Evolutionary conservation across 2,113 vertebrate genomes (phyloP).

Genomic region (Lepidothrix coronata): DNA sequence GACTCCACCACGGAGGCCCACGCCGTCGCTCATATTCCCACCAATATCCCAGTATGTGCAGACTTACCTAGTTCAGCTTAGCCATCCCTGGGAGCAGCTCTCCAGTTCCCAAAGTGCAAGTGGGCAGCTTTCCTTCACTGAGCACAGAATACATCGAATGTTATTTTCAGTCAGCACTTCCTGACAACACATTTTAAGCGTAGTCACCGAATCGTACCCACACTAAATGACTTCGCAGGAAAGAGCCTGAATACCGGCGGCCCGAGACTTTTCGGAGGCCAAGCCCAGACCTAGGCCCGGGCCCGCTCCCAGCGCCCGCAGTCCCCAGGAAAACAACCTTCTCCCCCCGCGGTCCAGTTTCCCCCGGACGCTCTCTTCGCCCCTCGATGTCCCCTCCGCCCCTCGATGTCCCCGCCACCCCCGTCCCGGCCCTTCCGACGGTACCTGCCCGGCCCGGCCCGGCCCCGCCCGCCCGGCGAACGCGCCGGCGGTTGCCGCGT

Average conservation of each 20-base stretch:
- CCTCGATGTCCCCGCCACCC: background rate
- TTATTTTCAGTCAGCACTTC: background rate
- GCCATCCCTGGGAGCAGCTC: accelerated
- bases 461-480: background rate
- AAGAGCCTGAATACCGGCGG: accelerated
- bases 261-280: background rate
- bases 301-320: background rate
- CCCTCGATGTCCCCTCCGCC: background rate
- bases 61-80: accelerated
- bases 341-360: background rate
- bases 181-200: background rate
- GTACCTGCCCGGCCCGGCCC: background rate
- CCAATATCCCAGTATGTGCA: accelerated
- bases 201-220: background rate
- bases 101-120: accelerated
- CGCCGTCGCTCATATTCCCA: accelerated
- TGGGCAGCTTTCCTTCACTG: background rate
- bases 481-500: constrained; percentile 10
- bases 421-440: background rate
- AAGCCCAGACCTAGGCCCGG: background rate
- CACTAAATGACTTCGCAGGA: background rate
- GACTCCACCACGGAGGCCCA: background rate
- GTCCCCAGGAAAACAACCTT: background rate
- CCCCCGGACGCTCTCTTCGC: background rate
- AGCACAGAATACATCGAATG: accelerated